phyloP scores from a whole-genome alignment of 2,888 invertebrate species.

The Keiferia lycopersicella region DNA sequence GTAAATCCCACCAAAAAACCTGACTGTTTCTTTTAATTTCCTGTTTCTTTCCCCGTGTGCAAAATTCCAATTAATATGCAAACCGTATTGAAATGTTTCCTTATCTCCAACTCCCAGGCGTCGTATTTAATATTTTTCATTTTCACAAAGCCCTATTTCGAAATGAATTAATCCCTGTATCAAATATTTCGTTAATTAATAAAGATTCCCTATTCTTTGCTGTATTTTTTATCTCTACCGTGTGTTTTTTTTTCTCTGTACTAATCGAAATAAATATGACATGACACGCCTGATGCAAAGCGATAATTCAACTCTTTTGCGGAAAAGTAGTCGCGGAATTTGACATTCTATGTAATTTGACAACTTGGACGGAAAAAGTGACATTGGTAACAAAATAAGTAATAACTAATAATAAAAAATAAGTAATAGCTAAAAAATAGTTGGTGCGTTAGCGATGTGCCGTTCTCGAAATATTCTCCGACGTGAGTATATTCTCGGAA shows the following conservation, averaged over 20 bases:
- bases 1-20: neutral
- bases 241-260: neutral
- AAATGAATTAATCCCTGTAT: neutral
- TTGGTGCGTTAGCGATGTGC: no score
- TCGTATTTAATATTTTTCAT: constrained; percentile 25
- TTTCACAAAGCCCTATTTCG: constrained; percentile 20
- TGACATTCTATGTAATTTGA: no score
- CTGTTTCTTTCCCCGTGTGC: constrained; percentile 20
- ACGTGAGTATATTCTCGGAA: no score
- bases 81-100: constrained; percentile 31
- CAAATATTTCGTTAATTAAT: constrained; percentile 22
- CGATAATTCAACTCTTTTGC: no score
- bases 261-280: no score
- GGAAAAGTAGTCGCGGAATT: no score
- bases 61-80: constrained; percentile 32
- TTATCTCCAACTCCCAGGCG: constrained; percentile 28
- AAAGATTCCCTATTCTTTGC: neutral
- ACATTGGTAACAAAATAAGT: no score
- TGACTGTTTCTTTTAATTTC: constrained; percentile 19
- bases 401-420: no score
- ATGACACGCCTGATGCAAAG: no score
- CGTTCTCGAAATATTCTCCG: no score
- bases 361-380: no score
- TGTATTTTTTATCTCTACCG: neutral
- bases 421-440: no score